These are phyloP conservation scores for Dendrophyllia cribrosa DNA, from an alignment of 64 coral and sea anemone species.

Conservation along the genomic window DNA sequence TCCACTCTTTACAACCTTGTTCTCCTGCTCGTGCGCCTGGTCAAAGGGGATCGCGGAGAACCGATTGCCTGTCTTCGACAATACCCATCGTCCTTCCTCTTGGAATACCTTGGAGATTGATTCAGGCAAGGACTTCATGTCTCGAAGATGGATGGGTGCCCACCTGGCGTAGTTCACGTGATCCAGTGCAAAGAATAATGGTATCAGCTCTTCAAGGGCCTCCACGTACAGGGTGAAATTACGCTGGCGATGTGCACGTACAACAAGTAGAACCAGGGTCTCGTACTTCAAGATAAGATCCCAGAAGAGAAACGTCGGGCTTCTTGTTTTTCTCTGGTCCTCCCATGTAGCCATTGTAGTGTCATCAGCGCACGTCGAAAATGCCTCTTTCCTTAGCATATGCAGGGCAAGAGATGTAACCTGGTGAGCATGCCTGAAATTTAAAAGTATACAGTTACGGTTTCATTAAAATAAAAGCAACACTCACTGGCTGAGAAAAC, in stretches of 20 bases:
- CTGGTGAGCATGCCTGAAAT: no score
- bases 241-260: not conserved
- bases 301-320: no score
- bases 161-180: conserved; percentile 32
- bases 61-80: conserved; percentile 10
- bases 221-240: conserved; percentile 33
- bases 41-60: conserved; percentile 45
- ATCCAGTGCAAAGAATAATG: conserved; percentile 23
- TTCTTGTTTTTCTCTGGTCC: no score
- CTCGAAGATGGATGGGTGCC: conserved; percentile 9
- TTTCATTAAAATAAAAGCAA: no score
- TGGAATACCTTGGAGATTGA: not conserved
- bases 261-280: not conserved
- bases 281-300: no score
- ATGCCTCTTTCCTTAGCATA: no score
- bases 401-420: no score
- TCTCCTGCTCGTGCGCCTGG: conserved; percentile 37
- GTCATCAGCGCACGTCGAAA: no score
- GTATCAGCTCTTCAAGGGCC: conserved; percentile 7
- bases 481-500: no score
- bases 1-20: conserved; percentile 23
- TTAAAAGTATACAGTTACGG: no score
- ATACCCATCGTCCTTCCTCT: conserved; percentile 9
- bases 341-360: no score
- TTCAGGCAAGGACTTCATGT: conserved; percentile 40